phyloP scores from a whole-genome alignment of 2,888 invertebrate genomes.

The Norana najaformis region DNA sequence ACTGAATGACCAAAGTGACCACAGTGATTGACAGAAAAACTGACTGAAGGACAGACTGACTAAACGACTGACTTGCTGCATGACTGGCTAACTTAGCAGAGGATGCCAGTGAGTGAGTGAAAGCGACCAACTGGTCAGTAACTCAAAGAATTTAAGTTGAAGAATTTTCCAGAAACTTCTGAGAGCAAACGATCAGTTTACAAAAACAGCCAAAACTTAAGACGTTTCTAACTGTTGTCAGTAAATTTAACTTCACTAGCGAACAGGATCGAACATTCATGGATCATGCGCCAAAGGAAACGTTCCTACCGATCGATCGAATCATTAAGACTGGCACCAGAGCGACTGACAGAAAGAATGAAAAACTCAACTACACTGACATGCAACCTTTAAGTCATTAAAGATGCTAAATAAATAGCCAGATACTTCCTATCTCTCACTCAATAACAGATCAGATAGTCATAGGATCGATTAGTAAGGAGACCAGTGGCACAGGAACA shows the following conservation, averaged over 20 bases:
- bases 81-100: neutral
- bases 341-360: slow-evolving; percentile 38
- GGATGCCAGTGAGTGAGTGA: neutral
- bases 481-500: too few relatives aligned
- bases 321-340: slow-evolving; percentile 18
- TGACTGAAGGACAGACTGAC: too few relatives aligned
- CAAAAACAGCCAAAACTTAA: neutral
- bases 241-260: neutral
- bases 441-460: too few relatives aligned
- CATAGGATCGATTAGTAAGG: too few relatives aligned
- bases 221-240: neutral
- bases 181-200: too few relatives aligned
- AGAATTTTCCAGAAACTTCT: neutral
- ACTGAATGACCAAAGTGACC: neutral
- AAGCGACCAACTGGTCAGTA: neutral
- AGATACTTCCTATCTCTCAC: too few relatives aligned
- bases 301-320: neutral
- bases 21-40: neutral
- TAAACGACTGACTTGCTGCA: neutral
- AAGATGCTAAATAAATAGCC: neutral
- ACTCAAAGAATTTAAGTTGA: neutral
- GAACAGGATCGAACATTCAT: neutral
- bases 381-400: slow-evolving; percentile 41
- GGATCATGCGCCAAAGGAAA: slow-evolving; percentile 14
- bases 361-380: slow-evolving; percentile 67